These are phyloP conservation scores for Nephrotoma guestfalica DNA, from an alignment of 2,888 invertebrate genomes.

Conservation along the genomic window DNA sequence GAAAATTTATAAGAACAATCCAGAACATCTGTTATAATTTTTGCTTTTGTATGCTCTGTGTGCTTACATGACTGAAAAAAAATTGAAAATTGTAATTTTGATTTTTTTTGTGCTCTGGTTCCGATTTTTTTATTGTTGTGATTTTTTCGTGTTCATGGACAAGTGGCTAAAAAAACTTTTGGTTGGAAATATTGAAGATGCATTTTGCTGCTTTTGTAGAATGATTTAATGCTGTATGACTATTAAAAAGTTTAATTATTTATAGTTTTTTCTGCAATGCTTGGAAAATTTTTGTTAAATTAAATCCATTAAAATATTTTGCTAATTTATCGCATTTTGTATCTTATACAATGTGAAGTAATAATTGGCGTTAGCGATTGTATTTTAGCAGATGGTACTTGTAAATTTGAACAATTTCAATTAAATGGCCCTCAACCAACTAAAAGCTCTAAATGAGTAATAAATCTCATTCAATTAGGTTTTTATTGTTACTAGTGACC, in stretches of 20 bases:
- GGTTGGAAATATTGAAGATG: not conserved
- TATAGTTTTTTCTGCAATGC: not conserved
- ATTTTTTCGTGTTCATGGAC: not conserved
- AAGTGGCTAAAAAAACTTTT: not conserved
- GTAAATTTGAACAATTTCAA: no score
- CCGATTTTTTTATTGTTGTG: not conserved
- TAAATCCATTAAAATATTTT: not conserved
- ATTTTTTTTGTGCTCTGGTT: not conserved
- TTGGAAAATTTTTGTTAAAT: not conserved
- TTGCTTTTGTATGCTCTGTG: not conserved
- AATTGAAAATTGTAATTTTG: not conserved
- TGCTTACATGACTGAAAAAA: not conserved
- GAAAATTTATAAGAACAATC: conserved; percentile 1
- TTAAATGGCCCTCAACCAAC: no score
- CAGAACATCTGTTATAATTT: not conserved
- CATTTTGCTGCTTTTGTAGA: not conserved
- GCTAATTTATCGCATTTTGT: not conserved
- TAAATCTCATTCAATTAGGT: no score
- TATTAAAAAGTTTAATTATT: not conserved
- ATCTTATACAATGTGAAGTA: no score
- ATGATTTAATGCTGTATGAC: not conserved
- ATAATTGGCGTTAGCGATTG: no score
- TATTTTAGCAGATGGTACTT: no score
- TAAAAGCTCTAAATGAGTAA: no score
- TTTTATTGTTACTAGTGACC: no score